Evolutionary conservation across 2,113 vertebrate species (phyloP).

Genomic region (Eretmochelys imbricata): DNA sequence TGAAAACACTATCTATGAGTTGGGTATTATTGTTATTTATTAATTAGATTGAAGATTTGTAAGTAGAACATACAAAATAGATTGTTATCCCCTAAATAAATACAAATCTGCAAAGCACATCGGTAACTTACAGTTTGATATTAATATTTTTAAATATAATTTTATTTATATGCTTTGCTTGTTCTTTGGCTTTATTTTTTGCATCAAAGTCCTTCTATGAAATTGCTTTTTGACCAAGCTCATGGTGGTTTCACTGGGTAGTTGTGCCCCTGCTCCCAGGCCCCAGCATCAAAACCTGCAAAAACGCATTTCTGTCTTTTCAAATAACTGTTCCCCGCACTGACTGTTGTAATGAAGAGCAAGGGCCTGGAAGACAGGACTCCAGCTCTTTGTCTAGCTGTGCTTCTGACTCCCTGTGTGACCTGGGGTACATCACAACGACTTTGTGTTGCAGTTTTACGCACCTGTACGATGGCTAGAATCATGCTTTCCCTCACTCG

Average conservation of each 20-base stretch:
- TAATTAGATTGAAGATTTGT: not conserved
- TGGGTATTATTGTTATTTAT: not conserved
- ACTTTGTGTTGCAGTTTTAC: not conserved
- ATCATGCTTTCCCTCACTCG: not conserved
- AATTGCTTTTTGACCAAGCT: not conserved
- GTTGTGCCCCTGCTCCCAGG: not conserved
- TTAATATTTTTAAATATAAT: not conserved
- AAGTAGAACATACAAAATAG: not conserved
- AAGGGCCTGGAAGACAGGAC: not conserved
- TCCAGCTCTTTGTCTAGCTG: not conserved
- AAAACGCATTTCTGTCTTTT: not conserved
- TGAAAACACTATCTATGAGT: not conserved
- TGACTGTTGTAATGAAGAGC: not conserved
- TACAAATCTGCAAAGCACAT: not conserved
- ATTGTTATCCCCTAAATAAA: not conserved
- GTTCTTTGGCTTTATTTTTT: not conserved
- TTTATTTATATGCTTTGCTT: not conserved
- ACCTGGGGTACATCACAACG: not conserved
- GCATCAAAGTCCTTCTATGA: not conserved
- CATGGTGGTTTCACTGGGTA: not conserved
- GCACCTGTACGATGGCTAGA: fast-evolving
- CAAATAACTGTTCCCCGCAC: not conserved
- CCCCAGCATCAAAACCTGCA: not conserved
- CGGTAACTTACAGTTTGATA: not conserved
- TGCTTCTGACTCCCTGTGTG: not conserved